Evolutionary conservation across 1,140 invertebrate species (phyloP), one percentile per base, ranked within the genome.

Genomic region (Trichoplusia ni): DNA sequence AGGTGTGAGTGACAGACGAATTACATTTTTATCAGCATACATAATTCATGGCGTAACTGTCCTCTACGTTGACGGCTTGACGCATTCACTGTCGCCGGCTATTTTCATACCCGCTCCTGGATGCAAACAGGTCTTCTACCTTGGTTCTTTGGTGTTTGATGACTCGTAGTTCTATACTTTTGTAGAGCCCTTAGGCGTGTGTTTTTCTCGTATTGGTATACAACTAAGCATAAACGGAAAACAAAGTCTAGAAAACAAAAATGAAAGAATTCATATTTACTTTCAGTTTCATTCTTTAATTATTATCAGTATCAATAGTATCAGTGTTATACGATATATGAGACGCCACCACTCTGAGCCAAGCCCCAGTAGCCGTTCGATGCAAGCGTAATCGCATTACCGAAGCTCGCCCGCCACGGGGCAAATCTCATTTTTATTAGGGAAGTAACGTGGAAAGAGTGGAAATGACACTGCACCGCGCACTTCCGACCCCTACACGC

Each of bases 401-500:
- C 47, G 47, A 66, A 64, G 66, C 62, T 62, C 64, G 72, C 44
- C 58, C 44, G 42, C 59, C 56, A 67, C 75, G 67, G 64, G 61
- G 42, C 79, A 80, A 85, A 86, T 84, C 83, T 81, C 81, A 81
- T 86, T 87, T 86, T 86, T 87, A 86, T 87, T 84, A 79, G 78
- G 77, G 82, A 84, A 84, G 81, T 78, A 77, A 84, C 75, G 81
- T 83, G 79, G 80, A 80, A 80, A 78, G 75, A 82, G 83, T 86
- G 82, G 84, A 82, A 87, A 84, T 86, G 83, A 89, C 86, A 87
- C 79, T 89, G 86, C 84, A 89, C 81, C 82, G 73, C 75, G 73
- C 75, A 84, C 86, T 87, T 87, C 83, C 86, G 82, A 84, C 79
- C 82, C 79, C 74, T 81, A 75, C 76, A 76, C 75, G 53, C 65